Conservation (phyloP, 2,888 invertebrate genomes). For the Steromphala cineraria region DNA sequence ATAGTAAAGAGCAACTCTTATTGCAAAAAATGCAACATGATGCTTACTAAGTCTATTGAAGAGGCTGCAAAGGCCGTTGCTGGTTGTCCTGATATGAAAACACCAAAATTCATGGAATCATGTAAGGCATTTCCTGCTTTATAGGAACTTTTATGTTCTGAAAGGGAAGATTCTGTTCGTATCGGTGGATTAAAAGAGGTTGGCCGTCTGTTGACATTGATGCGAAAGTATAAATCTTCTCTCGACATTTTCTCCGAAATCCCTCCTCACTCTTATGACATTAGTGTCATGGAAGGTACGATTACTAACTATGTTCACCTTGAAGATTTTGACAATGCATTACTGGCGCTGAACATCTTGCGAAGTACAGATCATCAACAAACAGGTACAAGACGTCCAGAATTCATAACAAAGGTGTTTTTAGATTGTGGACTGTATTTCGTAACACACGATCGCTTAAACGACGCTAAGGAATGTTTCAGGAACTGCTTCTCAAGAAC, state of each 20-base stretch:
- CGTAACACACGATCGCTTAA: not conserved
- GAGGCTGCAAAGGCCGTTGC: not conserved
- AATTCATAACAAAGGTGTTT: not conserved
- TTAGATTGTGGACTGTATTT: not conserved
- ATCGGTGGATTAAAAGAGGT: not conserved
- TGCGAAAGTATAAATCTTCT: not conserved
- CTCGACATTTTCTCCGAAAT: not conserved
- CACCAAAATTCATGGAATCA: not conserved
- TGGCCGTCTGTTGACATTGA: not conserved
- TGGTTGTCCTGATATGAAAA: not conserved
- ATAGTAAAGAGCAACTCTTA: no score
- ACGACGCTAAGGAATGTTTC: not conserved
- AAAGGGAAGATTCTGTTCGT: not conserved
- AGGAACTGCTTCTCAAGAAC: not conserved
- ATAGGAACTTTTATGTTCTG: not conserved
- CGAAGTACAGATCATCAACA: not conserved
- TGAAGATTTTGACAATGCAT: not conserved
- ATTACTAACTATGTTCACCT: not conserved
- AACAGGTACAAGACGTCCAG: not conserved
- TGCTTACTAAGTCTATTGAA: not conserved
- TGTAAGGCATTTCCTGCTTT: not conserved
- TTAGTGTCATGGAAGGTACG: not conserved
- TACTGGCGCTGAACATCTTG: not conserved
- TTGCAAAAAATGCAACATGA: not conserved
- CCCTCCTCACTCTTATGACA: not conserved